Conservation (phyloP, 2,797 vertebrate genomes). For the Neosilurus hyrtlii region DNA sequence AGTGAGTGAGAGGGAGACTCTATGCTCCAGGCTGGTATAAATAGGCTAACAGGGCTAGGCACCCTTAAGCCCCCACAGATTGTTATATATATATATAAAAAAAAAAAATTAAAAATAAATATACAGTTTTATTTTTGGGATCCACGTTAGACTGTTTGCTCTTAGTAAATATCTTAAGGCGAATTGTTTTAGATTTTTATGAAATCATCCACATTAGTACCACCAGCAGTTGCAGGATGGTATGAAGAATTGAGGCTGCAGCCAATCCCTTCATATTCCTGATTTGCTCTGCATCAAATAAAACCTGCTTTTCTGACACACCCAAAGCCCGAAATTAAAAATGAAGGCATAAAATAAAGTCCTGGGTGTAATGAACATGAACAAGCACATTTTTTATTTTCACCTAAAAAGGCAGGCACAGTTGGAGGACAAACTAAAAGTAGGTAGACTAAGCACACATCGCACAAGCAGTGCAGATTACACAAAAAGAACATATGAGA, state of each 20-base stretch:
- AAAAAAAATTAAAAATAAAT: not conserved
- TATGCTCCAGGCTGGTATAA: slow-evolving; percentile 31
- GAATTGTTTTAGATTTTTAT: not conserved
- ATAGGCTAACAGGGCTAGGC: slow-evolving; percentile 7
- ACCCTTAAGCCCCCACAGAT: not conserved
- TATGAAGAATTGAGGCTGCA: not conserved
- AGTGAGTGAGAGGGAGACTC: slow-evolving; percentile 46
- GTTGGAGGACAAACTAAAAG: not conserved
- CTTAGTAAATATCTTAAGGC: not conserved
- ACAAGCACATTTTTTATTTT: not conserved
- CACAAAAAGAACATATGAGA: not conserved
- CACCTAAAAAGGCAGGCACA: not conserved
- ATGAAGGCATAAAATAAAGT: not conserved
- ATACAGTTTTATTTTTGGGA: not conserved
- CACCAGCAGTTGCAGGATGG: not conserved
- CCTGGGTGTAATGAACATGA: not conserved
- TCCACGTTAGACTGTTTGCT: not conserved
- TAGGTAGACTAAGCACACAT: not conserved
- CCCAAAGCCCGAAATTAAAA: not conserved
- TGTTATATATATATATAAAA: not conserved
- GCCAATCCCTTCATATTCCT: not conserved
- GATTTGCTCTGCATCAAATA: too few relatives aligned
- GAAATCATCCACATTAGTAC: not conserved
- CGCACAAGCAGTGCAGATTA: not conserved
- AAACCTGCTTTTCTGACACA: slow-evolving; percentile 1